These are phyloP conservation scores for Azemiops feae DNA, from an alignment of 2,113 vertebrate species.

Conservation along the genomic window DNA sequence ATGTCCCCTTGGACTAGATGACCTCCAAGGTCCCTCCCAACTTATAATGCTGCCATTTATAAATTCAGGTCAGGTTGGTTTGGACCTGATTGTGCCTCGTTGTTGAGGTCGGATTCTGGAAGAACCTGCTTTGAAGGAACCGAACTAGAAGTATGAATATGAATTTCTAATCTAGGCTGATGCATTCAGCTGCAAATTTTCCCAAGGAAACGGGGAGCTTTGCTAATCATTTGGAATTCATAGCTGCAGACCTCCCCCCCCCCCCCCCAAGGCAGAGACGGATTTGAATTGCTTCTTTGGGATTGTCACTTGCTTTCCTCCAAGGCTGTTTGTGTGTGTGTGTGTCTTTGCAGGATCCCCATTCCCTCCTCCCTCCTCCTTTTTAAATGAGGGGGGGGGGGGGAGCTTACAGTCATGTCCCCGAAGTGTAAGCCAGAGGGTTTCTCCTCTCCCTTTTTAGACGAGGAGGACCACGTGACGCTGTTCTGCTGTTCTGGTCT, in stretches of 20 bases:
- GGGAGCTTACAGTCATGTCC: background rate
- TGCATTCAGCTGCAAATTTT: background rate
- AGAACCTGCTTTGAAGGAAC: background rate
- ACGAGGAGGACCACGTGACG: background rate
- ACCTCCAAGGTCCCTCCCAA: too few species aligned
- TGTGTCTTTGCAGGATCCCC: background rate
- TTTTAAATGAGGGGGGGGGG: background rate
- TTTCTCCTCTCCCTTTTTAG: background rate
- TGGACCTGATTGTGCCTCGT: background rate
- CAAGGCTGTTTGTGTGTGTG: too few species aligned
- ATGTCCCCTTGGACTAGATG: too few species aligned
- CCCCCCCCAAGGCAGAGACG: background rate
- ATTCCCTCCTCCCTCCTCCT: background rate
- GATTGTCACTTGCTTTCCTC: background rate
- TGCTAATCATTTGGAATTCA: background rate
- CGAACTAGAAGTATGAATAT: background rate
- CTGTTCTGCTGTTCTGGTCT: background rate
- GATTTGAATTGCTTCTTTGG: background rate
- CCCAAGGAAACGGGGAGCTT: background rate
- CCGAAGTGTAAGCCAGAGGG: background rate
- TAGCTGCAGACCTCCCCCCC: background rate
- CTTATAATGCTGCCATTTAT: background rate
- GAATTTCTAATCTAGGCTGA: background rate
- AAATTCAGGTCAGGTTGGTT: background rate
- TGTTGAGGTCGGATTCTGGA: background rate